Evolutionary conservation across 2,797 vertebrate species (phyloP).

Genomic region (Bovichtus variegatus): DNA sequence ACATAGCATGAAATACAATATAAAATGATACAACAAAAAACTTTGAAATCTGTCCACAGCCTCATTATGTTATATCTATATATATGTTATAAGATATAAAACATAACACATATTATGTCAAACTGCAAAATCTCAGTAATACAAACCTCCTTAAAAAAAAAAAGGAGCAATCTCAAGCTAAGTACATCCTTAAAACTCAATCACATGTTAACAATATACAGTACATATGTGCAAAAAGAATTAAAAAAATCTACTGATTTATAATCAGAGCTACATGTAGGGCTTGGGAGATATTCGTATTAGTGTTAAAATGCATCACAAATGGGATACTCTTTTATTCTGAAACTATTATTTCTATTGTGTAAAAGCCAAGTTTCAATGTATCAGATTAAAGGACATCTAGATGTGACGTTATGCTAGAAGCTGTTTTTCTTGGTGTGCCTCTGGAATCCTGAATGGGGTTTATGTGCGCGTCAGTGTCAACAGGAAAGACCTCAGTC

Average conservation of each 20-base stretch:
- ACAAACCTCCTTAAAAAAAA: neutral
- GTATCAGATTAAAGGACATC: neutral
- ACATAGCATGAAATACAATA: neutral
- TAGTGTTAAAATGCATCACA: neutral
- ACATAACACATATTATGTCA: neutral
- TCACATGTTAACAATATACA: neutral
- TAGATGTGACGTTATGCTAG: neutral
- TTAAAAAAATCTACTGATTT: neutral
- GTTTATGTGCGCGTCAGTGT: conserved; percentile 58
- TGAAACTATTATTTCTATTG: neutral
- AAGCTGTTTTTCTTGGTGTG: conserved; percentile 14
- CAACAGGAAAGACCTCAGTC: conserved; percentile 50
- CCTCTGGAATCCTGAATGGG: conserved; percentile 41
- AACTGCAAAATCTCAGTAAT: neutral
- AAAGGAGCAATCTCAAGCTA: neutral
- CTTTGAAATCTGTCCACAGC: neutral
- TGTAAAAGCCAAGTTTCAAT: conserved; percentile 11
- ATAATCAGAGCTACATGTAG: neutral
- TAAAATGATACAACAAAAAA: neutral
- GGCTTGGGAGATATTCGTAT: neutral
- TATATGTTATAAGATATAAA: neutral
- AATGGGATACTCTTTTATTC: neutral
- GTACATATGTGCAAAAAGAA: neutral
- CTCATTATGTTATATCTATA: too few relatives aligned
- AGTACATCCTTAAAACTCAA: neutral